A percentile compares a stretch with the other conserved stretches of the same genome.
Conservation (phyloP, 2,797 vertebrate genomes). For the Sebastes wilsoni region DNA sequence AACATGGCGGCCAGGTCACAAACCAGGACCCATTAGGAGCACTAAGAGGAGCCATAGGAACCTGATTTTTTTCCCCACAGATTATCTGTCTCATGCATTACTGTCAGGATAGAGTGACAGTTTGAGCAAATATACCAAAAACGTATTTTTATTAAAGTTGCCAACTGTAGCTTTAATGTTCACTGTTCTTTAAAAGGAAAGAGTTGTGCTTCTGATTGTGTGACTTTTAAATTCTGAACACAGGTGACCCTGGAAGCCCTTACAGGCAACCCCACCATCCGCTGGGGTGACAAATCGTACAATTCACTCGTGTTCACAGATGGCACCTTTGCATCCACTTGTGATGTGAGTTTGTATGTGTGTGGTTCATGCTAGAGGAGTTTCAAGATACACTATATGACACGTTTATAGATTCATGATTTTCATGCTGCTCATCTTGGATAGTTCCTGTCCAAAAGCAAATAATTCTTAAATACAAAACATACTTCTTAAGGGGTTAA, state of each 20-base stretch:
- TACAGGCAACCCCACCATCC: conserved; percentile 86
- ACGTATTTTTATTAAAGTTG: no score
- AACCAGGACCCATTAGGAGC: no score
- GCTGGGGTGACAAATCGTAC: conserved; percentile 99
- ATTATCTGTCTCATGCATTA: no score
- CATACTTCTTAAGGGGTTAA: not conserved
- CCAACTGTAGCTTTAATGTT: no score
- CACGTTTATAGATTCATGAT: not conserved
- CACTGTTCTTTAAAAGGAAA: not conserved
- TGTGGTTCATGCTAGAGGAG: not conserved
- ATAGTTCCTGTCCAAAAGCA: not conserved
- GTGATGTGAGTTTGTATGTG: conserved; percentile 88
- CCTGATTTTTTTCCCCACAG: no score
- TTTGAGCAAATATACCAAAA: no score
- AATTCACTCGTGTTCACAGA: conserved; percentile 87
- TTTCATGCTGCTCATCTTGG: not conserved
- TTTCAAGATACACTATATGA: not conserved
- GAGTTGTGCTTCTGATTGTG: not conserved
- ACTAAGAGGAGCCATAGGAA: no score
- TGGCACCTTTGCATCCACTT: conserved; percentile 86
- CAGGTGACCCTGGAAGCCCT: conserved; percentile 83
- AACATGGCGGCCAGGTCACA: no score
- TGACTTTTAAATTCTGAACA: conserved; percentile 30
- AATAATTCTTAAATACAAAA: not conserved
- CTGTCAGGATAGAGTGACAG: no score